Evolutionary conservation across 1,140 invertebrate species (phyloP).

Genomic region (Halictus rubicundus): DNA sequence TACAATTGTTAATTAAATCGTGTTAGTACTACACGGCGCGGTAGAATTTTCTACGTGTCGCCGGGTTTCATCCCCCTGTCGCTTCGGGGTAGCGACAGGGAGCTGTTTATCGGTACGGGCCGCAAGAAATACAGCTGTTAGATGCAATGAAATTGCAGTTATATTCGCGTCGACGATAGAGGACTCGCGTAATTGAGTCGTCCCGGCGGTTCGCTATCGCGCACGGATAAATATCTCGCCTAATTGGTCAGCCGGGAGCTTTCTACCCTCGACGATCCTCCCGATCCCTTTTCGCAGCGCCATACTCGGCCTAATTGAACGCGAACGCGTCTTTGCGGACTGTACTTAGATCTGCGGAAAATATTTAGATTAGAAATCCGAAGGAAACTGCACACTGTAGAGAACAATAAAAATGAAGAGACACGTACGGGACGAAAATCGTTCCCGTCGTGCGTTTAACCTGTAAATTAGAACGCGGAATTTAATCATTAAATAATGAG

Average conservation of each 20-base stretch:
- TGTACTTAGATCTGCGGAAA: not conserved
- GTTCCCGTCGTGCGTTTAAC: too few relatives aligned
- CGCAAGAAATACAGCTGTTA: conserved; percentile 12
- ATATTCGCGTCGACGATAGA: conserved; percentile 20
- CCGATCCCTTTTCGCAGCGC: too few relatives aligned
- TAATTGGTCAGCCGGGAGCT: conserved; percentile 31
- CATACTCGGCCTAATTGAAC: not conserved
- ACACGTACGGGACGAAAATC: too few relatives aligned
- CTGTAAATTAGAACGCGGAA: too few relatives aligned
- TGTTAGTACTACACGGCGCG: too few relatives aligned
- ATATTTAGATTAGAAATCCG: not conserved
- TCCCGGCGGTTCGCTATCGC: conserved; percentile 8
- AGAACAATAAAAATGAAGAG: too few relatives aligned
- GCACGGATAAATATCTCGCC: conserved; percentile 26
- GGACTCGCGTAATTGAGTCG: conserved; percentile 34
- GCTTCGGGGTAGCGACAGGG: not conserved
- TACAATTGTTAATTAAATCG: too few relatives aligned
- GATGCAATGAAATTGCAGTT: conserved; percentile 24
- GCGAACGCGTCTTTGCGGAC: not conserved
- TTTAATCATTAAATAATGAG: too few relatives aligned
- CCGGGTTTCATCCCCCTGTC: too few relatives aligned
- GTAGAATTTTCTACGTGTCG: not conserved
- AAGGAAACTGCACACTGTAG: not conserved
- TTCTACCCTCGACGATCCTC: conserved; percentile 2
- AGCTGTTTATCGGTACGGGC: not conserved